Conservation (phyloP, 2,113 vertebrate genomes). For the Myanophis thanlyinensis region DNA sequence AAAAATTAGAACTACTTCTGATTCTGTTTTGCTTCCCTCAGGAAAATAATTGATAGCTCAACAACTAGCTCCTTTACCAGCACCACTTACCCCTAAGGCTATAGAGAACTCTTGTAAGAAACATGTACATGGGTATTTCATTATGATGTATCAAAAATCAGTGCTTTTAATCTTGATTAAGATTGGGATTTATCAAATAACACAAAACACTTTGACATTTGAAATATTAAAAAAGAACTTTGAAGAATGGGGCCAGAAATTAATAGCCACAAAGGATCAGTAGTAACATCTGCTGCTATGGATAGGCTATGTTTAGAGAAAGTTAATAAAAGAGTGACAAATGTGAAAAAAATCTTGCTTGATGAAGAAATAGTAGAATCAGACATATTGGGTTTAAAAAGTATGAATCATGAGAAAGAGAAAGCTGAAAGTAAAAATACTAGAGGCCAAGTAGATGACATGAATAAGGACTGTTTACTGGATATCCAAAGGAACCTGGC, state of each 20-base stretch:
- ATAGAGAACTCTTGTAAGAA: not conserved
- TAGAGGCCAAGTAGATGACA: not conserved
- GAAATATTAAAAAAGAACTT: not conserved
- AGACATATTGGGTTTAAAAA: not conserved
- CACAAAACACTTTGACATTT: not conserved
- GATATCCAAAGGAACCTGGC: not conserved
- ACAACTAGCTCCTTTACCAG: not conserved
- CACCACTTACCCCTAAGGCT: not conserved
- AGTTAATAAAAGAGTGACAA: not conserved
- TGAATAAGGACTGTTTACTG: not conserved
- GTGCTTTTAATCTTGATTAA: not conserved
- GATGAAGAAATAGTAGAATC: not conserved
- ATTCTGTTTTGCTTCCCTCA: not conserved
- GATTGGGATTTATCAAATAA: not conserved
- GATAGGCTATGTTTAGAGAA: not conserved
- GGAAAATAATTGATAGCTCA: not conserved
- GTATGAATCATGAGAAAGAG: not conserved
- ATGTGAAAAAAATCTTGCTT: not conserved
- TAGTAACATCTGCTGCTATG: not conserved
- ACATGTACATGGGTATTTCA: not conserved
- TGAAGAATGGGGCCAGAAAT: not conserved
- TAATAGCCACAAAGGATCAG: not conserved
- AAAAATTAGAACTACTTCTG: not conserved
- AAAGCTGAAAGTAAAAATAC: not conserved
- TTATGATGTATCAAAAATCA: not conserved